Conservation (phyloP, 1,140 invertebrate species). For the Trinorchestia longiramus region DNA sequence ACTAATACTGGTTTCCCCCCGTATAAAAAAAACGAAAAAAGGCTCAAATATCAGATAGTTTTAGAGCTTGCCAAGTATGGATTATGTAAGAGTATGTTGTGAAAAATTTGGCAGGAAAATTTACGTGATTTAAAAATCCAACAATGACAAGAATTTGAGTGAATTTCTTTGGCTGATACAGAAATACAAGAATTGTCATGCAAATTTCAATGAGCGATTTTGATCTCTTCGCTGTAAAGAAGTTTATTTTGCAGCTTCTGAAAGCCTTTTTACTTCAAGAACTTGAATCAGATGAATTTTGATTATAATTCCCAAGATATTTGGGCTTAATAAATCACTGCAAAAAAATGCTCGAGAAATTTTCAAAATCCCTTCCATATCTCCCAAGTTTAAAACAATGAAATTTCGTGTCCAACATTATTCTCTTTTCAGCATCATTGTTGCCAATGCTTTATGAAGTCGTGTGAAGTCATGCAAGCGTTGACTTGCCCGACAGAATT, state of each 20-base stretch:
- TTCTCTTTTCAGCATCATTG: too few relatives aligned
- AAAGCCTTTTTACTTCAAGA: background rate
- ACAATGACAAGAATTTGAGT: background rate
- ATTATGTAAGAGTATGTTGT: too few relatives aligned
- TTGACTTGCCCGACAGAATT: too few relatives aligned
- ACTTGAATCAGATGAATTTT: background rate
- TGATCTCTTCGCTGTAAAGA: background rate
- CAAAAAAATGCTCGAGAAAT: background rate
- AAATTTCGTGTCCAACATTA: background rate
- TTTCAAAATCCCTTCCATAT: background rate
- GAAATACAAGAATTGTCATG: background rate
- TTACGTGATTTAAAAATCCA: background rate
- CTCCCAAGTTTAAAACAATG: background rate
- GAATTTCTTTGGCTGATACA: background rate
- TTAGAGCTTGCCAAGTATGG: too few relatives aligned
- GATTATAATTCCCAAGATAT: background rate
- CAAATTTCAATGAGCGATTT: background rate
- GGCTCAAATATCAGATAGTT: too few relatives aligned
- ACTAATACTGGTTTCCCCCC: too few relatives aligned
- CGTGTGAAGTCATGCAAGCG: too few relatives aligned
- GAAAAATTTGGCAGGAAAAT: too few relatives aligned
- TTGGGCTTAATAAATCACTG: background rate
- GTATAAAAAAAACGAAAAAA: too few relatives aligned
- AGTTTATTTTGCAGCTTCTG: background rate
- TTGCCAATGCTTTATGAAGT: too few relatives aligned